Evolutionary conservation across 1,140 invertebrate species (phyloP).

Genomic region (Drosophila miranda): DNA sequence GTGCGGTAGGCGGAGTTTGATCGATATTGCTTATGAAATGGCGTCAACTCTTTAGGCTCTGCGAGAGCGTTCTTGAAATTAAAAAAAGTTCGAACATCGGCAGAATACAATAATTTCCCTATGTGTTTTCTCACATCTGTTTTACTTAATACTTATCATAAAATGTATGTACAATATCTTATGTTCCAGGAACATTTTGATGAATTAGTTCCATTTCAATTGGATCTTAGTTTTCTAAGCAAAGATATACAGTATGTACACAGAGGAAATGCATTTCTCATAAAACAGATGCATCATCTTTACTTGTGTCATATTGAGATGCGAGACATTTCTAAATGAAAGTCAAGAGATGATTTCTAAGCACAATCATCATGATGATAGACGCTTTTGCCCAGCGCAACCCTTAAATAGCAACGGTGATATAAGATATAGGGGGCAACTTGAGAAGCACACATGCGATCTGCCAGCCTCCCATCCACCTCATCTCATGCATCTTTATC

Average conservation of each 20-base stretch:
- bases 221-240: conserved; percentile 4
- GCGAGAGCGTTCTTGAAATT: background rate
- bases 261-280: conserved; percentile 38
- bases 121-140: background rate
- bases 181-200: conserved; percentile 47
- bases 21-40: conserved; percentile 71
- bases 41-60: conserved; percentile 61
- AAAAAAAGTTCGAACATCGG: background rate
- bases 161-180: background rate
- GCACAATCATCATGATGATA: conserved; percentile 1
- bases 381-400: conserved; percentile 22
- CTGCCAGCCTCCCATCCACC: conserved; percentile 6
- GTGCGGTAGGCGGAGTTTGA: conserved; percentile 75
- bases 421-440: conserved; percentile 24
- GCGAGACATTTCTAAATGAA: conserved; percentile 19
- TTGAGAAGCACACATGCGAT: conserved; percentile 20
- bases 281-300: conserved; percentile 59
- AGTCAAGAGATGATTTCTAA: conserved; percentile 34
- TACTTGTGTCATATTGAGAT: background rate
- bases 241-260: conserved; percentile 18
- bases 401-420: conserved; percentile 45
- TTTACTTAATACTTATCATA: background rate
- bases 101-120: background rate
- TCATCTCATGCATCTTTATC: conserved; percentile 21
- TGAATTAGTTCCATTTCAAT: conserved; percentile 41